A percentile compares a stretch with the other conserved stretches of the same genome.
phyloP scores from a whole-genome alignment of 2,888 invertebrate genomes.

The Abrostola tripartita region DNA sequence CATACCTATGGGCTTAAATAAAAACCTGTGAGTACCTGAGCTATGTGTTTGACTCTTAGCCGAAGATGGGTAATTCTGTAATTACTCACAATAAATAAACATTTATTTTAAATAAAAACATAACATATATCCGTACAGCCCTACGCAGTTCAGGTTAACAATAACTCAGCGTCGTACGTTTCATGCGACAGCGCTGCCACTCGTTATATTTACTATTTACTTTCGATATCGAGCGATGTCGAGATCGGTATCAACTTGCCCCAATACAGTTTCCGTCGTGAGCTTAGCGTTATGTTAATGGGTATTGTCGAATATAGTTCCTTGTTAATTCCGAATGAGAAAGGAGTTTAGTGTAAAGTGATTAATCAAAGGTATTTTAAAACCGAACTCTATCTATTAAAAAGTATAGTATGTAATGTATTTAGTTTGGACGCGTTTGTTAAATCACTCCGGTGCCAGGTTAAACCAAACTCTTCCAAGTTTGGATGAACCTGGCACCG shows the following conservation, averaged over 20 bases:
- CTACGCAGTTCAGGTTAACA: constrained; percentile 31
- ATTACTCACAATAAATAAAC: no score
- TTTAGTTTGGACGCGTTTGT: no score
- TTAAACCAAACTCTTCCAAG: no score
- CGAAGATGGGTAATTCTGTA: no score
- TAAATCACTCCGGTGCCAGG: no score
- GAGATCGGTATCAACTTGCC: constrained; percentile 44
- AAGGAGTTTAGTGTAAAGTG: constrained; percentile 1
- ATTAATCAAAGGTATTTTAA: not conserved
- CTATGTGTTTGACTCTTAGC: no score
- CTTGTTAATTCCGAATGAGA: constrained; percentile 11
- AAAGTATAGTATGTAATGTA: no score
- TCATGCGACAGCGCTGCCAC: constrained; percentile 40
- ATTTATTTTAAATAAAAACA: not conserved
- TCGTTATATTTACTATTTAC: constrained; percentile 49
- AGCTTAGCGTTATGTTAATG: constrained; percentile 38
- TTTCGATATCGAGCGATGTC: constrained; percentile 52
- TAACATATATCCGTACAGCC: constrained; percentile 27
- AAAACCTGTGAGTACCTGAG: no score
- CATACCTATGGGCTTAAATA: no score
- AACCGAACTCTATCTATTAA: no score
- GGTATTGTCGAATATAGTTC: constrained; percentile 21
- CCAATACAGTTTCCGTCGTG: constrained; percentile 48
- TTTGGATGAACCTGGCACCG: no score
- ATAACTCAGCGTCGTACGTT: constrained; percentile 38